phyloP scores from a whole-genome alignment of 2,113 vertebrate genomes.

The Syngnathus scovelli region DNA sequence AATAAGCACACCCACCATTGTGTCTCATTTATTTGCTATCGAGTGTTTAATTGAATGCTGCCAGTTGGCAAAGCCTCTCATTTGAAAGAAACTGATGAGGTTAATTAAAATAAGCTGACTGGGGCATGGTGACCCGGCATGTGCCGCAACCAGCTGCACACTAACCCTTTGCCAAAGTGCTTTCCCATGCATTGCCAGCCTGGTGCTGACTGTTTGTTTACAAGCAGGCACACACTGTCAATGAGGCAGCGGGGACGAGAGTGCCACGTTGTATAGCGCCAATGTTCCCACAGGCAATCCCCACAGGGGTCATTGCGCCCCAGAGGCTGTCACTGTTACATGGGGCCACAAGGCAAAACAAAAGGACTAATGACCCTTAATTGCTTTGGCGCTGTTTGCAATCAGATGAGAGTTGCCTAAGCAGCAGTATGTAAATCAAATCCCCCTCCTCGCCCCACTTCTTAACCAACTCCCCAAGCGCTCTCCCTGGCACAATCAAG shows the following conservation, averaged over 20 bases:
- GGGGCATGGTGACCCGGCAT: conserved; percentile 28
- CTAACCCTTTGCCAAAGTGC: conserved; percentile 57
- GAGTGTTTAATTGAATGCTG: conserved; percentile 29
- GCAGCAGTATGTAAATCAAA: conserved; percentile 74
- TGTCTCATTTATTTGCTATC: conserved; percentile 2
- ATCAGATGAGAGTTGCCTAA: conserved; percentile 72
- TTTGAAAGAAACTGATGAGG: conserved; percentile 35
- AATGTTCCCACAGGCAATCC: conserved; percentile 65
- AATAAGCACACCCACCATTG: not conserved
- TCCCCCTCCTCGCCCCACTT: conserved; percentile 40
- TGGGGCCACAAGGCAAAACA: conserved; percentile 63
- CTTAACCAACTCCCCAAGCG: conserved; percentile 40
- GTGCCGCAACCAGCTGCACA: conserved; percentile 41
- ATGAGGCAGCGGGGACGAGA: conserved; percentile 38
- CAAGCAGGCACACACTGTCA: conserved; percentile 52
- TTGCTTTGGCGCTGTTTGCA: conserved; percentile 71
- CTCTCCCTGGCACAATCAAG: conserved; percentile 73
- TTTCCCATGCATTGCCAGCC: conserved; percentile 58
- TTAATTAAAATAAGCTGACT: conserved; percentile 44
- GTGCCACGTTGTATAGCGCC: conserved; percentile 39
- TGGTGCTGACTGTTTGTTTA: conserved; percentile 63
- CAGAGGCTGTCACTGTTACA: conserved; percentile 45
- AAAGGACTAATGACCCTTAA: conserved; percentile 76
- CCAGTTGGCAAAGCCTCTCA: conserved; percentile 36
- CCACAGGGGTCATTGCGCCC: conserved; percentile 40